Base-by-base conservation (phyloP, 2,797 vertebrate genomes). In the Mergus octosetaceus region DNA sequence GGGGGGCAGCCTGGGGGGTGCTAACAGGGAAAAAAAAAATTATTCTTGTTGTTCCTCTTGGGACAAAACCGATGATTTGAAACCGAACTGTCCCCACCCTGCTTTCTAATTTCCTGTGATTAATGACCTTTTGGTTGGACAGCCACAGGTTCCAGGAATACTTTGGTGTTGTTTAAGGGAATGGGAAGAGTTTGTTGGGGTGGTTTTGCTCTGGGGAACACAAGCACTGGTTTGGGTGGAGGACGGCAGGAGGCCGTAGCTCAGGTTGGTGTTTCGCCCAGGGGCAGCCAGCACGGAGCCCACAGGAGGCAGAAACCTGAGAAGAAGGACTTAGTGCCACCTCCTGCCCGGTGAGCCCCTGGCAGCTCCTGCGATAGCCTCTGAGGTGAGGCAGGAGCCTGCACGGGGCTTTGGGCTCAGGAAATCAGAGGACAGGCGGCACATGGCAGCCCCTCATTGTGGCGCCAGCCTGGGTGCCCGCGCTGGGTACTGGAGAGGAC, bases 71-170 rank as follows among this genome's bases (percentile, higher is more conserved):
- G 3, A 38, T 77, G 5, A 77, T 80, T 86, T 77, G 38, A 71
- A 92, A 70, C 41, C 14, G 20, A 72, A 15, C 38, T 5, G 0
- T n/a, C 24, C 15, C 28, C 39, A 20, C 84, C 18, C 20, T 36
- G 36, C 36, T 83, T 87, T 87, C 53, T 85, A 74, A 87, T 87
- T 91, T 43, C 69, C 64, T 43, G 27, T 75, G 68, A 93, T 64
- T 91, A 81, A 95, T 89, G 85, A 78, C 88, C 85, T 87, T 85
- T 95, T 92, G 45, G 21, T 80, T 72, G 92, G 94, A 82, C 34
- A 86, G 43, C 61, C 91, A 76, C 56, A 95, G 70, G 87, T 96
- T 80, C 87, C 69, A 72, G 39, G 49, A 89, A 89, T 36, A 71
- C 36, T 39, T 93, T 62, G 39, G 24, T 94, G 78, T 90, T 54